Evolutionary conservation across 2,113 vertebrate species (phyloP).

Genomic region (Gymnogyps californianus): DNA sequence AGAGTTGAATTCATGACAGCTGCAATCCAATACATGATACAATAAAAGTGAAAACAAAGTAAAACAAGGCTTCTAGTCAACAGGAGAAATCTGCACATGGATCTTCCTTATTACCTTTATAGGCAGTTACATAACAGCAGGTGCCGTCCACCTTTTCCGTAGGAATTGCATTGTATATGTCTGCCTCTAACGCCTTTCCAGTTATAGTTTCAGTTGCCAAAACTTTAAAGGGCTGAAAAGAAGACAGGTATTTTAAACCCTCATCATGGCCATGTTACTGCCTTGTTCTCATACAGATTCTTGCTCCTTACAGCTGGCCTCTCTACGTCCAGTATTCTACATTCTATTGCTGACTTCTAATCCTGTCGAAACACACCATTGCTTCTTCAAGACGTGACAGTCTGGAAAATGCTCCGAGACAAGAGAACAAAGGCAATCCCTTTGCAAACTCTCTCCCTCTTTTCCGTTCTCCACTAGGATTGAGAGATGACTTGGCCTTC

Average conservation of each 20-base stretch:
- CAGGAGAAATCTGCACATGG: neutral
- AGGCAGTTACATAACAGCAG: conserved; percentile 88
- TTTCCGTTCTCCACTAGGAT: neutral
- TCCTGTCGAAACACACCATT: neutral
- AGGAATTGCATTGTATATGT: conserved; percentile 79
- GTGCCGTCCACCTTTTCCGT: conserved; percentile 97
- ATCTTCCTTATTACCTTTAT: conserved; percentile 79
- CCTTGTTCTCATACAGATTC: neutral
- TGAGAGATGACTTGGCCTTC: too few species aligned
- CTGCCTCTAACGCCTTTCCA: conserved; percentile 81
- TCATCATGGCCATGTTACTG: neutral
- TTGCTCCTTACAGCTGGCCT: neutral
- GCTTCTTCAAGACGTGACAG: neutral
- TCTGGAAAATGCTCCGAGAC: neutral
- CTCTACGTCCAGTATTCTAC: neutral
- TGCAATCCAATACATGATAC: neutral
- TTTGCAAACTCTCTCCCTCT: neutral
- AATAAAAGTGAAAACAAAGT: neutral
- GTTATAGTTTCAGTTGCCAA: conserved; percentile 87
- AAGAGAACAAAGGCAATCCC: neutral
- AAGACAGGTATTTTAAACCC: conserved; percentile 11
- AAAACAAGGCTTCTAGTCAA: neutral
- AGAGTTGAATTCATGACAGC: neutral
- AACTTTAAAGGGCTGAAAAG: conserved; percentile 87
- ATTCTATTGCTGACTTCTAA: neutral